Base-by-base conservation (phyloP, 2,113 vertebrate species). In the Siniperca chuatsi region DNA sequence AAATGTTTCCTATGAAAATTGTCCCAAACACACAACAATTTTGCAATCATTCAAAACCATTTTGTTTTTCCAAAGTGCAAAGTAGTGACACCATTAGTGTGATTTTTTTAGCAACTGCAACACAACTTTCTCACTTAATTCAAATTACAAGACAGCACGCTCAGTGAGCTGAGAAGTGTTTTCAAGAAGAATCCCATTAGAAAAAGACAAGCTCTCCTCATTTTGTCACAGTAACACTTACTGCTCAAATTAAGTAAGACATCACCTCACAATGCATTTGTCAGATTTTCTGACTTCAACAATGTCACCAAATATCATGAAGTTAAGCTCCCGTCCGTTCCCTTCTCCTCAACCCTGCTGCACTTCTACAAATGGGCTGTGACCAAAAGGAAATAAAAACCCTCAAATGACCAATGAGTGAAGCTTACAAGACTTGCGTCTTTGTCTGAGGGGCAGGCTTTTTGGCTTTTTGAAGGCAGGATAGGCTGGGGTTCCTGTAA, bases 401-500 rank as follows among this genome's bases (percentile, higher is more conserved):
- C 4, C 23, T 71, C 4, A 13, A 58, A 48, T 58, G 0, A 69
- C 79, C 77, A 50, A 85, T 83, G 82, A 85, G 74, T 4, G 52
- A 21, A 46, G 65, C 60, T 71, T 44, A 46, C 3, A 40, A 58
- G 74, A 69, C 29, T 54, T 85, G 44, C 78, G 79, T 86, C 73
- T 88, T 21, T 82, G 60, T 65, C 20, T 7, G 42, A 57, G 18
- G 72, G 75, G n/a, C 20, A 9, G 68, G 64, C 64, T 4, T 57
- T 54, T 25, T 21, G 66, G 66, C 65, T 25, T 67, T 89, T 72
- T 78, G 64, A 81, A 87, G 70, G 86, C 90, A 88, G 90, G 89
- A 92, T 90, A 90, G 76, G 89, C 78, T 66, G 82, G 88, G 82
- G 88, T 90, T 92, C 87, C 90, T 92, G 87, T 87, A 37, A 40